Evolutionary conservation across 2,797 vertebrate species (phyloP).

Genomic region (Anableps anableps): DNA sequence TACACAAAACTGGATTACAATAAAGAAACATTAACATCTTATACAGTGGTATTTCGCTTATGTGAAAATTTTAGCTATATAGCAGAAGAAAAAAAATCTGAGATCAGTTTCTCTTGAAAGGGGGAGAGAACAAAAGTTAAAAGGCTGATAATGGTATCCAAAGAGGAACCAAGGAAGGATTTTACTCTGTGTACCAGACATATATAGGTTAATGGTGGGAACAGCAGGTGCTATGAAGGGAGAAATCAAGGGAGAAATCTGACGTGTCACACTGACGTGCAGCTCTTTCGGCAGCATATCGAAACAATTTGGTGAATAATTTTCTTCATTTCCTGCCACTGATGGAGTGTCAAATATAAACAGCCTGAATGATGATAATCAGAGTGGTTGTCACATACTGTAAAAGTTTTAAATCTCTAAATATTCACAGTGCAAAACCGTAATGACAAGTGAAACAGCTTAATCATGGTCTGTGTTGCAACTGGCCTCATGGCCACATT

Average conservation of each 20-base stretch:
- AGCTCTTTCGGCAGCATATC: slow-evolving; percentile 14
- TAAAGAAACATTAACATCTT: background rate
- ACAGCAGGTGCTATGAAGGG: slow-evolving; percentile 42
- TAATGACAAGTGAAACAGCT: background rate
- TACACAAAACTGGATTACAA: background rate
- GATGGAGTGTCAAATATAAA: slow-evolving; percentile 24
- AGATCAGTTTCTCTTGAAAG: background rate
- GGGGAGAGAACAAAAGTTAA: background rate
- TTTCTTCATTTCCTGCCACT: slow-evolving; percentile 28
- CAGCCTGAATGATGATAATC: background rate
- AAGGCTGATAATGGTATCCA: background rate
- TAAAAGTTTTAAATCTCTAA: background rate
- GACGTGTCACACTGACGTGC: background rate
- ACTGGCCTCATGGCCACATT: slow-evolving; percentile 45
- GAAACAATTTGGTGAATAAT: slow-evolving; percentile 21
- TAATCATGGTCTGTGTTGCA: background rate
- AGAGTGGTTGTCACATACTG: background rate
- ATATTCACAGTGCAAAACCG: background rate
- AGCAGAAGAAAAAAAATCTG: background rate
- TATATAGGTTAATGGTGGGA: slow-evolving; percentile 20
- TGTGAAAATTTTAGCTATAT: background rate
- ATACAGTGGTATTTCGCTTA: background rate
- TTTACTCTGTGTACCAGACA: slow-evolving; percentile 22
- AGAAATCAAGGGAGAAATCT: slow-evolving; percentile 35
- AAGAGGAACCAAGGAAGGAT: slow-evolving; percentile 5